Conservation (phyloP, 2,797 vertebrate species). For the Sitta carolinensis region DNA sequence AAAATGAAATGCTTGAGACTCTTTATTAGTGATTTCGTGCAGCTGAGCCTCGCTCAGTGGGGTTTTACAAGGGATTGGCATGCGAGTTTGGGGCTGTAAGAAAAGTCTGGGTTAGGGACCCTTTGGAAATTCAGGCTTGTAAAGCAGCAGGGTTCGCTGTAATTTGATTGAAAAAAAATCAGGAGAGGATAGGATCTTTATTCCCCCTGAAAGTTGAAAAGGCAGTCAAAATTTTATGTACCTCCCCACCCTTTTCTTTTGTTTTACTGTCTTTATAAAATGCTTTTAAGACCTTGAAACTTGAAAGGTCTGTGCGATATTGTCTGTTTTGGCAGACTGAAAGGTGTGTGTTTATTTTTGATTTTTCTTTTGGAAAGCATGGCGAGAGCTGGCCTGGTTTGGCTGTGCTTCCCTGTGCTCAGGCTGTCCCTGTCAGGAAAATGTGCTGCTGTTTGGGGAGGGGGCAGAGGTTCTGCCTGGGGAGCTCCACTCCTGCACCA, state of each 20-base stretch:
- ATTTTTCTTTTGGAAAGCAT: not conserved
- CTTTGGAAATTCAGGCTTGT: slow-evolving; percentile 67
- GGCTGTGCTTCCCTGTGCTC: not conserved
- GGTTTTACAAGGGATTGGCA: slow-evolving; percentile 67
- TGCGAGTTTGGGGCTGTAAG: slow-evolving; percentile 69
- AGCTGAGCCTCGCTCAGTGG: slow-evolving; percentile 80
- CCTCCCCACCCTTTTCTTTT: not conserved
- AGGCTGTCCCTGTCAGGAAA: not conserved
- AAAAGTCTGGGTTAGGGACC: slow-evolving; percentile 41
- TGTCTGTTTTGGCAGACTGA: slow-evolving; percentile 38
- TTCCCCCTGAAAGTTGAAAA: slow-evolving; percentile 56
- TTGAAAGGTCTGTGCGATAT: not conserved
- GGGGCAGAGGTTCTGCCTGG: not conserved
- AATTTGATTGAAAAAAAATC: slow-evolving; percentile 69
- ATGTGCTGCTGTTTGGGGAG: not conserved
- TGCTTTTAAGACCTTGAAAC: slow-evolving; percentile 28
- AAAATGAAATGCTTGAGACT: slow-evolving; percentile 76
- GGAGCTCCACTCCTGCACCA: not conserved
- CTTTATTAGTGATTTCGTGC: slow-evolving; percentile 77
- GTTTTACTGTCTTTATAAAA: slow-evolving; percentile 22
- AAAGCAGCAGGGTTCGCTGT: slow-evolving; percentile 62
- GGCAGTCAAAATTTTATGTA: not conserved
- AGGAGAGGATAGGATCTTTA: slow-evolving; percentile 43
- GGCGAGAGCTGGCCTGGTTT: not conserved
- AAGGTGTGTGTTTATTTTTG: not conserved